These are phyloP conservation scores for Melanotaenia pygmaea DNA, from an alignment of 2,797 vertebrate genomes.

Conservation along the genomic window DNA sequence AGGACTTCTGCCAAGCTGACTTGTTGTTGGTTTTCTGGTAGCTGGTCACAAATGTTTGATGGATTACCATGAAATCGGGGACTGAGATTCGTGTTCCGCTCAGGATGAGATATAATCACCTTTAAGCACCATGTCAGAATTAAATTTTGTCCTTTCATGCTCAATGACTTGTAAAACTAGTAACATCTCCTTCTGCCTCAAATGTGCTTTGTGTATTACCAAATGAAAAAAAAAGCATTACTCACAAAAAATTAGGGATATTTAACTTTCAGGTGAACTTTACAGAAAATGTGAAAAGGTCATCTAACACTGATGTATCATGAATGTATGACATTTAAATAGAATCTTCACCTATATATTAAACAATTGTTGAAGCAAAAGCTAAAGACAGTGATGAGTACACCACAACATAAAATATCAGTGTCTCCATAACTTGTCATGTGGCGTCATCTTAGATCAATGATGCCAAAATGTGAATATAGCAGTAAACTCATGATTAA, in stretches of 20 bases:
- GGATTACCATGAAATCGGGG: background rate
- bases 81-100: background rate
- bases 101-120: background rate
- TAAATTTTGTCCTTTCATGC: background rate
- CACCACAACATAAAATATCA: too few relatives aligned
- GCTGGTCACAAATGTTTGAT: background rate
- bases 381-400: too few relatives aligned
- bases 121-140: background rate
- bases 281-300: background rate
- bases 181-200: background rate
- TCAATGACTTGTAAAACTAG: background rate
- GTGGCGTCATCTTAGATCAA: too few relatives aligned
- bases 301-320: too few relatives aligned
- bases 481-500: too few relatives aligned
- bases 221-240: background rate
- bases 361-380: too few relatives aligned
- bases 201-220: background rate
- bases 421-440: too few relatives aligned
- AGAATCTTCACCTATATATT: too few relatives aligned
- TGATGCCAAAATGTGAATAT: too few relatives aligned
- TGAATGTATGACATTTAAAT: too few relatives aligned
- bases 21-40: background rate
- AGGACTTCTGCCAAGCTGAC: background rate
- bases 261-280: background rate
- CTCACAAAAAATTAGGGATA: background rate